A percentile compares a stretch with the other conserved stretches of the same genome.
Evolutionary conservation across 2,888 invertebrate species (phyloP).

Genomic region (Gymnosoma rotundatum): DNA sequence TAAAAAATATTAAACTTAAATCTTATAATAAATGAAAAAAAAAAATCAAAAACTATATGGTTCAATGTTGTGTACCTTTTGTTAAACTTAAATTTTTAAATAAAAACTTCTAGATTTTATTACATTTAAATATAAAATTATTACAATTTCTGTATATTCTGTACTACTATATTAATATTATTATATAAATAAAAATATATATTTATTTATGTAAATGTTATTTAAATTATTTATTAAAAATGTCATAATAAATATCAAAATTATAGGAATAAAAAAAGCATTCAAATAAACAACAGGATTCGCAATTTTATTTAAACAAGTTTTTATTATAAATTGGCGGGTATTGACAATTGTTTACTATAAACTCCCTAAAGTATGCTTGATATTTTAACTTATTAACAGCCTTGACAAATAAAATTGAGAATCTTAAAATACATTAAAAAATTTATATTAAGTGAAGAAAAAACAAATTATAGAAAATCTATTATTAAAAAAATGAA

Average conservation of each 20-base stretch:
- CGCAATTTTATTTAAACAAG: slow-evolving; percentile 5
- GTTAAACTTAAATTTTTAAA: slow-evolving; percentile 53
- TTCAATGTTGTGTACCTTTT: slow-evolving; percentile 70
- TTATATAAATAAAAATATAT: slow-evolving; percentile 62
- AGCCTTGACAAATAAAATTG: slow-evolving; percentile 1
- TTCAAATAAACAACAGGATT: neutral
- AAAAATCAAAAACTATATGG: slow-evolving; percentile 57
- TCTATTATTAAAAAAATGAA: slow-evolving; percentile 2
- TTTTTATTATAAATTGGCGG: neutral
- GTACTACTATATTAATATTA: slow-evolving; percentile 31
- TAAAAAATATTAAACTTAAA: neutral
- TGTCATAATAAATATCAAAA: slow-evolving; percentile 16
- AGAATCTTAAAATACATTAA: neutral
- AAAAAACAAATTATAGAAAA: neutral
- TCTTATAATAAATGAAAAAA: neutral
- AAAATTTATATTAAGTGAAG: no score
- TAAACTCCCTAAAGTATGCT: slow-evolving; percentile 17
- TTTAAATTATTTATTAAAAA: slow-evolving; percentile 32
- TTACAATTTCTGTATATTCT: slow-evolving; percentile 56
- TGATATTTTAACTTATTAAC: neutral
- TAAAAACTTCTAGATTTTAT: slow-evolving; percentile 30
- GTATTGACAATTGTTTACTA: neutral
- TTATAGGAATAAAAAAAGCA: neutral
- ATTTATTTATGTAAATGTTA: slow-evolving; percentile 76
- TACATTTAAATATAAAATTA: slow-evolving; percentile 29